phyloP scores from a whole-genome alignment of 2,888 invertebrate genomes.

The Thecophora atra region DNA sequence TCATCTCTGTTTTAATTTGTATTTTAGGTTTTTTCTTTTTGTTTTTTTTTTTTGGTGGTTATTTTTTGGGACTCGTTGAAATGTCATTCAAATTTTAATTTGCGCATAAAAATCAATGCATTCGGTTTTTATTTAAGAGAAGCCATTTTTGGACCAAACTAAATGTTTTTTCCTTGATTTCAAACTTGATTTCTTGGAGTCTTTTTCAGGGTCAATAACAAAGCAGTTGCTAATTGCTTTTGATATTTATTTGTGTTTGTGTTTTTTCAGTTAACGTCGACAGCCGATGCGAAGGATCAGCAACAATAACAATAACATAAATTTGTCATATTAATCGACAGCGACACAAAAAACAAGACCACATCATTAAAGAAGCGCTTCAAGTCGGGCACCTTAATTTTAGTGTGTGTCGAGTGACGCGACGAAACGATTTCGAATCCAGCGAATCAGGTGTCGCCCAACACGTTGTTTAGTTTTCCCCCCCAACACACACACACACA shows the following conservation, averaged over 20 bases:
- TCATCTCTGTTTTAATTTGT: slow-evolving; percentile 20
- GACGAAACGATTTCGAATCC: slow-evolving; percentile 21
- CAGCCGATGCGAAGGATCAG: not conserved
- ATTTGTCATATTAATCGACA: slow-evolving; percentile 17
- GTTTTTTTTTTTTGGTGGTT: too few species aligned
- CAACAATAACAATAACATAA: not conserved
- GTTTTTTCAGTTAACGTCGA: not conserved
- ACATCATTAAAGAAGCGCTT: not conserved
- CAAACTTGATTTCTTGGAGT: too few species aligned
- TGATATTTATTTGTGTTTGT: not conserved
- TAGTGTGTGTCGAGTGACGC: not conserved
- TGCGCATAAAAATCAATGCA: slow-evolving; percentile 22
- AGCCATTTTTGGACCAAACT: not conserved
- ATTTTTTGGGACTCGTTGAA: slow-evolving; percentile 25
- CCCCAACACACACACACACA: not conserved
- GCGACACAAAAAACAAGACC: not conserved
- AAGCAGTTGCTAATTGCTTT: not conserved
- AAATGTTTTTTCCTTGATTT: not conserved
- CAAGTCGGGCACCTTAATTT: slow-evolving; percentile 12
- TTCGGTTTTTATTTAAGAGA: not conserved
- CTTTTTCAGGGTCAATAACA: slow-evolving; percentile 28
- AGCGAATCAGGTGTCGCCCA: slow-evolving; percentile 32
- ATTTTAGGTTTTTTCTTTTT: slow-evolving; percentile 17
- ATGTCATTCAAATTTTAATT: slow-evolving; percentile 36
- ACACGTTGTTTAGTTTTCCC: not conserved